Conservation (phyloP, 92 coral and sea anemone species). For the Zoanthus sociatus region DNA sequence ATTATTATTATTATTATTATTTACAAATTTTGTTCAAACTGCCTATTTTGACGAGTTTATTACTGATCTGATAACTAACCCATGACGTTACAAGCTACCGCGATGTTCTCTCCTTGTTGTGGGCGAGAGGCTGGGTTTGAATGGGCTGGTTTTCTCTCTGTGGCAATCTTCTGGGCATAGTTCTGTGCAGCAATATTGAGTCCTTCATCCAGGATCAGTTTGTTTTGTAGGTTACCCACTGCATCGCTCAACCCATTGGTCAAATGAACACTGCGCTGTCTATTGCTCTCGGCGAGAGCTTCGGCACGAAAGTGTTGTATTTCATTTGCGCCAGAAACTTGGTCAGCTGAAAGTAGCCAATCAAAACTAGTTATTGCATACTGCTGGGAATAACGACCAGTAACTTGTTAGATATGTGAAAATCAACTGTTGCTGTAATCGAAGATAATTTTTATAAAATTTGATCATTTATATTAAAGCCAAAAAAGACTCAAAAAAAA, state of each 20-base stretch:
- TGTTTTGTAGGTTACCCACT: neutral
- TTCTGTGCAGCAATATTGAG: slow-evolving; percentile 44
- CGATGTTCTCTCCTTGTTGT: slow-evolving; percentile 43
- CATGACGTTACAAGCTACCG: slow-evolving; percentile 26
- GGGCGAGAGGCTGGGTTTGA: slow-evolving; percentile 44
- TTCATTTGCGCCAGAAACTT: neutral
- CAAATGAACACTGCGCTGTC: slow-evolving; percentile 21
- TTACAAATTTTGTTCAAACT: no score
- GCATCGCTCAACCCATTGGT: slow-evolving; percentile 21
- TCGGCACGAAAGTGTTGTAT: slow-evolving; percentile 16
- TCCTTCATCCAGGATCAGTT: slow-evolving; percentile 16
- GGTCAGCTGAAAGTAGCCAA: neutral
- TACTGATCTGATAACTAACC: slow-evolving; percentile 11
- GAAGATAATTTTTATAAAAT: no score
- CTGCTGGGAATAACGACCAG: no score
- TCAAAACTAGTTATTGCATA: no score
- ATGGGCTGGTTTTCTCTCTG: slow-evolving; percentile 40
- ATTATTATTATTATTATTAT: no score
- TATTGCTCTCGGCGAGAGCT: slow-evolving; percentile 21
- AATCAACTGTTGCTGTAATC: no score
- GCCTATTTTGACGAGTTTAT: no score
- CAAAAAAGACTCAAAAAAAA: no score
- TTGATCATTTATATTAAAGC: no score
- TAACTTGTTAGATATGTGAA: no score
- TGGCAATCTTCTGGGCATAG: slow-evolving; percentile 37